Evolutionary conservation across 2,888 invertebrate species (phyloP).

Genomic region (Aphidius colemani): DNA sequence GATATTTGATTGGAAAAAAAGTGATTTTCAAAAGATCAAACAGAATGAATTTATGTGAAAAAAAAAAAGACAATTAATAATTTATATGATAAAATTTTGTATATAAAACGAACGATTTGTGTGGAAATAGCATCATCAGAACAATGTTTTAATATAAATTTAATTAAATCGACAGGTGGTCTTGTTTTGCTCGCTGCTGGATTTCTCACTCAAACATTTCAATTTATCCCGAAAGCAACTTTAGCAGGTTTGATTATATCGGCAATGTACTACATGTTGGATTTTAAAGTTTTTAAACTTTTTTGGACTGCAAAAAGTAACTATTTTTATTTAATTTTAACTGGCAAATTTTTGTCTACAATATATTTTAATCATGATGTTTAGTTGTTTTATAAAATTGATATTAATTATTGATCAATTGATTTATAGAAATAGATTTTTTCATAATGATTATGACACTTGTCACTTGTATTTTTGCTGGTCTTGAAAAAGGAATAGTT

Average conservation of each 20-base stretch:
- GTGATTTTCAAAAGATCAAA: slow-evolving; percentile 2
- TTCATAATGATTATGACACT: slow-evolving; percentile 66
- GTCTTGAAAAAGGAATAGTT: slow-evolving; percentile 70
- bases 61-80: too few species aligned
- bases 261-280: slow-evolving; percentile 66
- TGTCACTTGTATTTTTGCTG: slow-evolving; percentile 65
- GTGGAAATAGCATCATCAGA: too few species aligned
- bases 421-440: slow-evolving; percentile 62
- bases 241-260: slow-evolving; percentile 67
- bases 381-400: slow-evolving; percentile 47
- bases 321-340: neutral
- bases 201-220: slow-evolving; percentile 64
- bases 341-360: too few species aligned
- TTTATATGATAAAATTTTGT: too few species aligned
- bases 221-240: slow-evolving; percentile 64
- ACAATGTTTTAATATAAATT: neutral
- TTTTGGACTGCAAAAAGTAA: slow-evolving; percentile 63
- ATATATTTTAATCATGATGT: neutral
- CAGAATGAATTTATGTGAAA: neutral
- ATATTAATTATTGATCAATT: too few species aligned
- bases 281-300: slow-evolving; percentile 58
- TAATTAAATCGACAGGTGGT: slow-evolving; percentile 52
- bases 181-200: slow-evolving; percentile 64
- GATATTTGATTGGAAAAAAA: neutral
- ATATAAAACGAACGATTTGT: too few species aligned